These are phyloP conservation scores for Trypoxylus dichotomus DNA, from an alignment of 1,140 invertebrate species.

Conservation along the genomic window DNA sequence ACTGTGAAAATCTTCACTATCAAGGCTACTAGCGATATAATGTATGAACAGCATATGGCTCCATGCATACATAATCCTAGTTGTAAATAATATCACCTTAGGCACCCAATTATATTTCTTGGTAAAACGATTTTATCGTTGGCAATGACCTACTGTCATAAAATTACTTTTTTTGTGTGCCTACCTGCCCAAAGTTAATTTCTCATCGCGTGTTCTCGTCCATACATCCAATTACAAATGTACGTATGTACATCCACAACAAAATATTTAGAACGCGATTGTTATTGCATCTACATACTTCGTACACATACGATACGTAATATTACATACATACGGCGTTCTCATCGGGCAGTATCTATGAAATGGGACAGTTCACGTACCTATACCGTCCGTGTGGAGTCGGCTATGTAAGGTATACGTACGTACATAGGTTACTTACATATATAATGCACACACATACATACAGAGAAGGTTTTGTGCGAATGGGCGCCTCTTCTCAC, in stretches of 20 bases:
- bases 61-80: not conserved
- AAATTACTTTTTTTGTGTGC: not conserved
- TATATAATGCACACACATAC: conserved; percentile 5
- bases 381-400: not conserved
- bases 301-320: not conserved
- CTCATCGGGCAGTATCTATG: not conserved
- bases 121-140: not conserved
- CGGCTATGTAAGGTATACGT: not conserved
- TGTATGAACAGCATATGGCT: no score
- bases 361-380: conserved; percentile 6
- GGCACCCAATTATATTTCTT: not conserved
- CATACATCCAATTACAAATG: not conserved
- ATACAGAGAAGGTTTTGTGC: not conserved
- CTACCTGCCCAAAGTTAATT: not conserved
- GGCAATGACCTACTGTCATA: not conserved
- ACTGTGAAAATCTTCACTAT: no score
- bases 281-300: conserved; percentile 3
- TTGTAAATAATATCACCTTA: not conserved
- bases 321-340: not conserved
- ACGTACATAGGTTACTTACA: not conserved
- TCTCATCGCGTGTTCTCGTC: conserved; percentile 7
- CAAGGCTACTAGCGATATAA: no score
- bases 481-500: conserved; percentile 15
- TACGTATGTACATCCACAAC: not conserved
- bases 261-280: conserved; percentile 20